Conservation (phyloP, 1,140 invertebrate species). For the Drosophila rhopaloa region DNA sequence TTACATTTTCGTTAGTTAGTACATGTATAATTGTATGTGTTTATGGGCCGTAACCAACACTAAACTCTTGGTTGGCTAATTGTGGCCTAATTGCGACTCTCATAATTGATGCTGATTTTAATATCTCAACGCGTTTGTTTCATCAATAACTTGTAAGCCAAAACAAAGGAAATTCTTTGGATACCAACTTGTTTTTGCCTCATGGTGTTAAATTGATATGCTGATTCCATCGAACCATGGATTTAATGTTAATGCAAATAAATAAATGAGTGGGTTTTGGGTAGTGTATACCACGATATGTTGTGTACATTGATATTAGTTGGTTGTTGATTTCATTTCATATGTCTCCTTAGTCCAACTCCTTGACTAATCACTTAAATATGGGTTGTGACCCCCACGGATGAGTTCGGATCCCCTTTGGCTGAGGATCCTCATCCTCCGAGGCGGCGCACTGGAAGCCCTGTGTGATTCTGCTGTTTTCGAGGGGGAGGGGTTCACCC, state of each 20-base stretch:
- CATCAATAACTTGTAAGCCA: conserved; percentile 49
- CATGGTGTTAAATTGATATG: conserved; percentile 80
- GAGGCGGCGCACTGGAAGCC: conserved; percentile 73
- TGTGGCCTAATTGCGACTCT: conserved; percentile 59
- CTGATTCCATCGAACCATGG: conserved; percentile 76
- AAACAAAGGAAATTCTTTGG: conserved; percentile 51
- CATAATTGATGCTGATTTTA: conserved; percentile 71
- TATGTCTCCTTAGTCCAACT: conserved; percentile 33
- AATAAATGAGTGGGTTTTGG: conserved; percentile 21
- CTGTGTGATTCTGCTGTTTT: conserved; percentile 79
- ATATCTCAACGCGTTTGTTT: conserved; percentile 40
- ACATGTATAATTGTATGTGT: conserved; percentile 36
- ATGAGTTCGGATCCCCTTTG: neutral
- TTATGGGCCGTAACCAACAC: conserved; percentile 73
- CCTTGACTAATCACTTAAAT: conserved; percentile 58
- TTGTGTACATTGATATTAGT: conserved; percentile 81
- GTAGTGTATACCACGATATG: conserved; percentile 71
- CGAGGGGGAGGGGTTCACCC: conserved; percentile 2
- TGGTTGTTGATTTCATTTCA: conserved; percentile 57
- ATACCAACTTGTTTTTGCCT: conserved; percentile 64
- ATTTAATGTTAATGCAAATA: conserved; percentile 48
- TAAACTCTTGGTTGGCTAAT: conserved; percentile 74
- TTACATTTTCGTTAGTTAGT: conserved; percentile 61
- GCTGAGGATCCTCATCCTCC: neutral
- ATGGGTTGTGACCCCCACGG: conserved; percentile 34